These are phyloP conservation scores for Nicator chloris DNA, from an alignment of 2,113 vertebrate species.

Conservation along the genomic window DNA sequence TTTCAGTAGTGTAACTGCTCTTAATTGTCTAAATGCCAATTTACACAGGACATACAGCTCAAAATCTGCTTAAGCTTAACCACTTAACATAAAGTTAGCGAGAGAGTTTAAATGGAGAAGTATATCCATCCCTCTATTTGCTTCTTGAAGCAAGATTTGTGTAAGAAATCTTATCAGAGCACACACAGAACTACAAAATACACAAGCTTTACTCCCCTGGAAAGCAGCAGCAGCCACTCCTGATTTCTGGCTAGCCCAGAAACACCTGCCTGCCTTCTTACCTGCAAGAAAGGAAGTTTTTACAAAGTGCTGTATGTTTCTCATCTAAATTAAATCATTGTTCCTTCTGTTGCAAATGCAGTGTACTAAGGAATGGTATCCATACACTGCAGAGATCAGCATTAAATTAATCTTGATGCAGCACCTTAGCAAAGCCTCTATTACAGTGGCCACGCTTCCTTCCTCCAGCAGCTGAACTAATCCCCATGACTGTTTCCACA, in stretches of 20 bases:
- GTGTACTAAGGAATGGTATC: neutral
- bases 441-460: neutral
- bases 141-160: neutral
- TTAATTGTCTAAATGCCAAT: neutral
- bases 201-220: neutral
- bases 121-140: neutral
- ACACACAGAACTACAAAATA: neutral
- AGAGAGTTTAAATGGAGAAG: neutral
- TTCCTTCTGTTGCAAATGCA: neutral
- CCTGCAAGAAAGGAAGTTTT: neutral
- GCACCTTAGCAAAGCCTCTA: neutral
- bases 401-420: neutral
- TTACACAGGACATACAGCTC: neutral
- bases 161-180: neutral
- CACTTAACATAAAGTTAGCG: neutral
- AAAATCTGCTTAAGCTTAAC: neutral
- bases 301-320: rapidly evolving
- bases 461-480: neutral
- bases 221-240: neutral
- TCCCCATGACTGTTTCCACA: neutral
- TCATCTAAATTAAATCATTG: neutral
- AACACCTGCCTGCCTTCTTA: neutral
- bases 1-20: neutral
- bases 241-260: neutral
- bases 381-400: neutral